Conservation (phyloP, 2,797 vertebrate species). For the Buphagus erythrorhynchus region DNA sequence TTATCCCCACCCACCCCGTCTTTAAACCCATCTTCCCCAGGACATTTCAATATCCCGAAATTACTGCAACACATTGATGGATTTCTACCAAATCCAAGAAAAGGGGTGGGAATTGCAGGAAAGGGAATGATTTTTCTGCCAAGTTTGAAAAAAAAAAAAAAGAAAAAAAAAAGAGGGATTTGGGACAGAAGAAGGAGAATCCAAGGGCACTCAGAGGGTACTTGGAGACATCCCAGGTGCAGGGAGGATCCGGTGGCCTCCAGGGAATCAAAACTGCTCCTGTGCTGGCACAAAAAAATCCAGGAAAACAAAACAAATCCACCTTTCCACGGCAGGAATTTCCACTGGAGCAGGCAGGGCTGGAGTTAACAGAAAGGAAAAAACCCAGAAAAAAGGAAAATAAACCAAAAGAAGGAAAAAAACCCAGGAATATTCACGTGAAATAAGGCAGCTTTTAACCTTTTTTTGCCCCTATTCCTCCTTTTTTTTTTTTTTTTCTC, state of each 20-base stretch:
- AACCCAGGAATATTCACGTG: accelerated
- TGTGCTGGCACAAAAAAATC: not conserved
- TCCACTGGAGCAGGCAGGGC: not conserved
- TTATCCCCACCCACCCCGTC: not conserved
- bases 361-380: not conserved
- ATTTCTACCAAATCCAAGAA: not conserved
- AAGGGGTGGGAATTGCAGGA: accelerated
- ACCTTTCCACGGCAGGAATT: not conserved
- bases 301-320: not conserved
- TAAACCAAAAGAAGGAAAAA: no score
- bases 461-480: not conserved
- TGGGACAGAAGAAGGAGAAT: not conserved
- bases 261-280: not conserved
- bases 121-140: not conserved
- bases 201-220: not conserved
- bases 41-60: not conserved
- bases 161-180: not conserved
- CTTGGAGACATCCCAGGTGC: accelerated
- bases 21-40: not conserved
- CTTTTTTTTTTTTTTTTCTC: accelerated
- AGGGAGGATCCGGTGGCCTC: not conserved
- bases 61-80: accelerated
- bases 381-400: not conserved
- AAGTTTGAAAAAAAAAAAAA: not conserved
- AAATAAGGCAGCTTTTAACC: not conserved